phyloP scores from a whole-genome alignment of 2,888 invertebrate genomes.

The Andricus quercusramuli region DNA sequence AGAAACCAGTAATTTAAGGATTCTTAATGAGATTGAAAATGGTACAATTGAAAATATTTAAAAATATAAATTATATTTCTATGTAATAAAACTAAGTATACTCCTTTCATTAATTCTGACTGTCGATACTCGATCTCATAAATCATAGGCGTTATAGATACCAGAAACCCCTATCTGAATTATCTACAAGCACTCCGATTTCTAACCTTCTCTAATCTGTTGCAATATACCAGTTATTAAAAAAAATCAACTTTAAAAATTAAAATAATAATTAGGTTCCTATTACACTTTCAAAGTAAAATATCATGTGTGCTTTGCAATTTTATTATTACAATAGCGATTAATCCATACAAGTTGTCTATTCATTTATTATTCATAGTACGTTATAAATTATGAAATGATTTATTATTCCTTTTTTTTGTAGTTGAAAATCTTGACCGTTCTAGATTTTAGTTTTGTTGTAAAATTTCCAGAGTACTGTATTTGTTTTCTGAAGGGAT shows the following conservation, averaged over 20 bases:
- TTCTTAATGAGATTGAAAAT: no score
- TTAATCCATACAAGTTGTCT: not conserved
- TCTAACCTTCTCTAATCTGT: not conserved
- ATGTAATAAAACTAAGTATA: no score
- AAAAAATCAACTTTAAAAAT: not conserved
- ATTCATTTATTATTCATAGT: not conserved
- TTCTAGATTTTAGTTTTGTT: conserved; percentile 49
- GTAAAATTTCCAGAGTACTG: not conserved
- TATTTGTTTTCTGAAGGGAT: conserved; percentile 45
- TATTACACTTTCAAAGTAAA: not conserved
- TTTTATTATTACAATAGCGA: not conserved
- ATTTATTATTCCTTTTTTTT: conserved; percentile 22
- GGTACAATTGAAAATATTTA: no score
- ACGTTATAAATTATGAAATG: not conserved
- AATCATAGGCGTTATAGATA: not conserved
- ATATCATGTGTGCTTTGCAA: not conserved
- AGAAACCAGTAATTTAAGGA: no score
- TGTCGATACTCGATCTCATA: not conserved
- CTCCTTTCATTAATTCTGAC: not conserved
- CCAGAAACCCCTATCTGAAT: not conserved
- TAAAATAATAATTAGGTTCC: not conserved
- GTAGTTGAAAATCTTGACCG: conserved; percentile 52
- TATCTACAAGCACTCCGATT: not conserved
- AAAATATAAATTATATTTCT: not conserved
- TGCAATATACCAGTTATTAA: not conserved